Base-by-base conservation (phyloP, 2,113 vertebrate genomes). In the Caranx ignobilis region DNA sequence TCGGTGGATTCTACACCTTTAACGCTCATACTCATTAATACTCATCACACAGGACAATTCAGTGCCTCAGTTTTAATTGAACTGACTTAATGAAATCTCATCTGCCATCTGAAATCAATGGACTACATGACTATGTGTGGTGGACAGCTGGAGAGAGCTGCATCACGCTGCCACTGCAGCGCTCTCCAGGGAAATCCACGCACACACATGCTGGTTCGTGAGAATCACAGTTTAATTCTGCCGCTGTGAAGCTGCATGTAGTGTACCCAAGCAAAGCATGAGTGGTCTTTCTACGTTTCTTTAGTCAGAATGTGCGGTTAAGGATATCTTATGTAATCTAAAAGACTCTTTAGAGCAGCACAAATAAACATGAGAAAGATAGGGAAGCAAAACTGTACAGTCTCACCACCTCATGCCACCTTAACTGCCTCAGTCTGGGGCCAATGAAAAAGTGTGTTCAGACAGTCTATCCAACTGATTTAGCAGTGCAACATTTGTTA, bases 21-120 rank as follows among this genome's bases (percentile, higher is more conserved):
- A n/a, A n/a, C n/a, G n/a, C n/a, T n/a, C n/a, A n/a, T n/a, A n/a
- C n/a, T n/a, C n/a, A n/a, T n/a, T n/a, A 13, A 39, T 57, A 52
- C 59, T 26, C 15, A 31, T 52, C 59, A 19, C 37, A 32, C 55
- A 45, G n/a, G 54, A 57, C 2, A 54, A 47, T 67, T 70, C 21
- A 13, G 5, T 32, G 31, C 57, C 45, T 79, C 55, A 63, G 0
- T 77, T 82, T 79, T 65, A 90, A 93, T 90, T 69, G 81, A 87
- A 86, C 63, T 1, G 73, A 77, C 72, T 81, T 71, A 80, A 88
- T 82, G 45, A 81, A 80, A 75, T 80, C 70, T 84, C 59, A 52
- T 81, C 45, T 31, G 69, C 68, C 62, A 82, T 82, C 81, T 86
- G 66, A 84, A 91, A 93, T 91, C 88, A 91, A 93, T 93, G 62